A percentile compares a stretch with the other conserved stretches of the same genome.
Conservation (phyloP, 2,113 vertebrate species). For the Cepphus grylle region DNA sequence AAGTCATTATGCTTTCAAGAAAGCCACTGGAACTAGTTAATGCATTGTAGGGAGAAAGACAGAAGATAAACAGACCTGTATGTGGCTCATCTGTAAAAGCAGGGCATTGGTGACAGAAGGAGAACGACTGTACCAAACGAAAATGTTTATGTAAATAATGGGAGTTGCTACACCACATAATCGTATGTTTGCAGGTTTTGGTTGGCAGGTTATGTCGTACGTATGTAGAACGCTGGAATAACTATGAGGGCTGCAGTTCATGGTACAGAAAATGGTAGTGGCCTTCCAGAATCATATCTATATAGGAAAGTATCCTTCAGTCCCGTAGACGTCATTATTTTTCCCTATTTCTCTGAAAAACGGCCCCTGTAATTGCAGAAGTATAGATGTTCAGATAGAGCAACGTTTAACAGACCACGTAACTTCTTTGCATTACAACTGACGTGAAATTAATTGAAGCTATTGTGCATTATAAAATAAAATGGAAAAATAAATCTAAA, state of each 20-base stretch:
- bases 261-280: neutral
- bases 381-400: neutral
- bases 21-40: constrained; percentile 72
- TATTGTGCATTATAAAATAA: neutral
- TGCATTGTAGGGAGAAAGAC: constrained; percentile 58
- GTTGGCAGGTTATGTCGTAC: neutral
- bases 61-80: constrained; percentile 39
- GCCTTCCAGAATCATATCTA: neutral
- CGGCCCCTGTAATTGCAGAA: neutral
- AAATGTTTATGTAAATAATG: neutral
- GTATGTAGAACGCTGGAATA: neutral
- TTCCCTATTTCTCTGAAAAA: neutral
- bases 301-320: neutral
- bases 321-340: neutral
- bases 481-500: neutral
- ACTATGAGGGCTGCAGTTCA: neutral
- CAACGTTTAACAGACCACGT: neutral
- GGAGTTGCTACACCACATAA: neutral
- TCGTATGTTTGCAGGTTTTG: neutral
- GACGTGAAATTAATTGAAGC: neutral
- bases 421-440: neutral
- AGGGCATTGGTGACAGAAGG: neutral
- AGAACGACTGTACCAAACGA: neutral
- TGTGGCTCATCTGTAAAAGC: constrained; percentile 4
- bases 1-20: constrained; percentile 77